A percentile compares a stretch with the other conserved stretches of the same genome.
These are phyloP conservation scores for Molossus molossus DNA, from an alignment of 2,797 vertebrate species.

Conservation along the genomic window DNA sequence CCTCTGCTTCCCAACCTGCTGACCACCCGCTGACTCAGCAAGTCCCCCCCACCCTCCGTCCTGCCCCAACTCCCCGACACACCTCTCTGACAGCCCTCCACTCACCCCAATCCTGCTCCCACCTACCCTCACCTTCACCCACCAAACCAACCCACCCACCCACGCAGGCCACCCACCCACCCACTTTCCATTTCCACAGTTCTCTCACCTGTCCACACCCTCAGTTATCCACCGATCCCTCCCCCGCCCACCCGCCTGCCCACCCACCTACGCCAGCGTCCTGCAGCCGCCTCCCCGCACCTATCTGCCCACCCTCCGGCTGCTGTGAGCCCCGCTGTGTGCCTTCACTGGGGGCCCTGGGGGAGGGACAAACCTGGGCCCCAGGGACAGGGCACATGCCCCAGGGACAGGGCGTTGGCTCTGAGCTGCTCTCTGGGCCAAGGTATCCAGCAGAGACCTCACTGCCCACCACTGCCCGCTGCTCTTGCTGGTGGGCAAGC, in stretches of 20 bases:
- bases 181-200: neutral
- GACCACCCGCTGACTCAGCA: neutral
- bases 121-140: neutral
- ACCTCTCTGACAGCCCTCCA: neutral
- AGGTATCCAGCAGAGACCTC: neutral
- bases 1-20: neutral
- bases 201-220: neutral
- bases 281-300: neutral
- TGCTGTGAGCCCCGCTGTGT: neutral
- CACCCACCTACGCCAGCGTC: neutral
- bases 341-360: neutral
- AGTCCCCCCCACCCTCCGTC: too few species aligned
- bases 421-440: neutral
- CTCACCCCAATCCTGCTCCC: neutral
- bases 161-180: neutral
- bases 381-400: too few species aligned
- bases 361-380: too few species aligned
- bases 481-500: fast-evolving
- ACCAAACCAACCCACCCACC: neutral
- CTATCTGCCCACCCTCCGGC: fast-evolving
- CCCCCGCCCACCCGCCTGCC: neutral
- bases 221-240: neutral
- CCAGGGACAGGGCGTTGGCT: neutral
- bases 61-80: neutral
- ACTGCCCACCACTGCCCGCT: fast-evolving